Percentiles rank a stretch among this genome's conserved stretches.
Conservation (phyloP, 2,888 invertebrate species). For the Tolmerus cingulatus region DNA sequence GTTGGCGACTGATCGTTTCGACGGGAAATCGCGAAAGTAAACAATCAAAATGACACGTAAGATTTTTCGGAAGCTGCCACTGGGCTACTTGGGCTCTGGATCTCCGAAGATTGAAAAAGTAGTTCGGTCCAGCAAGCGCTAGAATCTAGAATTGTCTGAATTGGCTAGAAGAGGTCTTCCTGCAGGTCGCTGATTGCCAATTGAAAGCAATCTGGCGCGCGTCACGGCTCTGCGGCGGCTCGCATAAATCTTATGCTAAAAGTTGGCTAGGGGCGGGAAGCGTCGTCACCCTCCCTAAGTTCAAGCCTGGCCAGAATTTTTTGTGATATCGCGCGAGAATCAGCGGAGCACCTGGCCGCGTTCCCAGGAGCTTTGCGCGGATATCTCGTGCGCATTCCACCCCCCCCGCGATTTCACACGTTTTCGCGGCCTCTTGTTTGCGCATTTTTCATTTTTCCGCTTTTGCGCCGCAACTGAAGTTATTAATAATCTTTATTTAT, state of each 20-base stretch:
- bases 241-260: not conserved
- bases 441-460: not conserved
- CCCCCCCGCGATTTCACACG: not conserved
- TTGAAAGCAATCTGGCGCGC: slow-evolving; percentile 15
- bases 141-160: not conserved
- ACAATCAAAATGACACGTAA: not conserved
- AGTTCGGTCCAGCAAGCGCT: not conserved
- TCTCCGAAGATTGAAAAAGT: not conserved
- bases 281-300: not conserved
- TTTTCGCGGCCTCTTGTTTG: not conserved
- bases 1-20: not conserved
- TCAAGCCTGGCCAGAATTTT: not conserved
- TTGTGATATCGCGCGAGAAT: not conserved
- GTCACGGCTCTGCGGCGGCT: not conserved
- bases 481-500: not conserved
- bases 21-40: not conserved
- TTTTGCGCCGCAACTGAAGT: not conserved
- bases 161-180: not conserved
- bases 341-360: not conserved
- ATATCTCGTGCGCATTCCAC: not conserved
- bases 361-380: not conserved
- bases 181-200: not conserved
- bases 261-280: not conserved
- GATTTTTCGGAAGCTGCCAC: not conserved
- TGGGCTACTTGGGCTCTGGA: not conserved